Base-by-base conservation (phyloP, 1,140 invertebrate genomes). In the Cataglyphis hispanica region DNA sequence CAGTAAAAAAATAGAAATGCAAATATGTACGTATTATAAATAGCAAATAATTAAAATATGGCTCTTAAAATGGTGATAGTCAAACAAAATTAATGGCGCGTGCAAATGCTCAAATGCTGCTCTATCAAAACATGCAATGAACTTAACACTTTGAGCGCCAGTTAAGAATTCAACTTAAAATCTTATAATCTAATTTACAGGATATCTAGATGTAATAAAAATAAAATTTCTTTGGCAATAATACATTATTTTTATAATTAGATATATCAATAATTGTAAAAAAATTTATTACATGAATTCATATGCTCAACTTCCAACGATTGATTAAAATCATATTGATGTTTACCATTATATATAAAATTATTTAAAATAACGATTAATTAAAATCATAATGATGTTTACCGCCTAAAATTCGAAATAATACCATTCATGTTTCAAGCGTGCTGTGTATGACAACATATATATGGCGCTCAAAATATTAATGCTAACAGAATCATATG, bases 401-500 rank as follows among this genome's bases (percentile, higher is more conserved):
- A 10, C 2, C 5, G 40, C 1, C 1, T 46, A n/a, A 63, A 27
- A 50, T 50, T 50, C 5, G 0, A 50, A 50, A 50, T 46, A 13
- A 16, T 50, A 19, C 10, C 46, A 50, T 50, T 50, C 13, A 46
- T 46, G 11, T 46, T 46, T 46, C 43, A 46, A 46, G 22, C 40
- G 19, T 11, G 16, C 37, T 80, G 25, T 56, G 6, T 25, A 16
- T 22, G 11, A 58, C 27, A 40, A 1, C 31, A 2, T 72, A 53
- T 43, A 8, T 8, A 31, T 66, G 40, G 80, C 13, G 67, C 25
- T 81, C 66, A 58, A 80, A 80, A 56, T 74, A n/a, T 83, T 74
- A 83, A 46, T 16, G 56, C 27, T 85, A 69, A 86, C 61, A 53
- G 89, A 92, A 91, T 92, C 81, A 85, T 87, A 89, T 88, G 90